phyloP scores from a whole-genome alignment of 2,888 invertebrate species.

The Rhaphigaster nebulosa region DNA sequence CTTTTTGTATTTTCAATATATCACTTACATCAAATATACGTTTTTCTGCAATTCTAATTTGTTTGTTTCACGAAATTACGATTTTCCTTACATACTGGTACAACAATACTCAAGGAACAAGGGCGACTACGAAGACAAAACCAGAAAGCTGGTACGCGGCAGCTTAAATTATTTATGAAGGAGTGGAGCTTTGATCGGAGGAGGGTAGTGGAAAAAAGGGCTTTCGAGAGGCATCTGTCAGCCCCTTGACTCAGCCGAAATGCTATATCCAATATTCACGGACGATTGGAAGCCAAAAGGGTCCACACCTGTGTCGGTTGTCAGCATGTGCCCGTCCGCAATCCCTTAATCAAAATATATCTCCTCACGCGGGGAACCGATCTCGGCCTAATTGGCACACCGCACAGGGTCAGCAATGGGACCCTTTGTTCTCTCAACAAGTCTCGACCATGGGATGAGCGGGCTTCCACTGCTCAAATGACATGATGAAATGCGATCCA shows the following conservation, averaged over 20 bases:
- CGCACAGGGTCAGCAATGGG: not conserved
- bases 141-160: constrained; percentile 9
- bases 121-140: not conserved
- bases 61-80: not conserved
- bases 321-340: constrained; percentile 35
- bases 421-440: not conserved
- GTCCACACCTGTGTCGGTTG: constrained; percentile 36
- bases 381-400: not conserved
- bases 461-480: not conserved
- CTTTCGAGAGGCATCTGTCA: constrained; percentile 53
- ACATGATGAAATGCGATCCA: not conserved
- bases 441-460: not conserved
- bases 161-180: constrained; percentile 46
- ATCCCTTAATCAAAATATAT: constrained; percentile 49
- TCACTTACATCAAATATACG: not conserved
- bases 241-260: constrained; percentile 55
- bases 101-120: not conserved
- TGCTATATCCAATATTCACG: constrained; percentile 50
- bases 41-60: not conserved
- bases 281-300: constrained; percentile 36
- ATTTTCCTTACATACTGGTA: not conserved
- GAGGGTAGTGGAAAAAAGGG: constrained; percentile 43
- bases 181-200: constrained; percentile 40
- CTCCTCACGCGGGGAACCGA: not conserved
- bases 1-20: not conserved